Conservation (phyloP, 2,113 vertebrate genomes). For the Calidris pugnax region DNA sequence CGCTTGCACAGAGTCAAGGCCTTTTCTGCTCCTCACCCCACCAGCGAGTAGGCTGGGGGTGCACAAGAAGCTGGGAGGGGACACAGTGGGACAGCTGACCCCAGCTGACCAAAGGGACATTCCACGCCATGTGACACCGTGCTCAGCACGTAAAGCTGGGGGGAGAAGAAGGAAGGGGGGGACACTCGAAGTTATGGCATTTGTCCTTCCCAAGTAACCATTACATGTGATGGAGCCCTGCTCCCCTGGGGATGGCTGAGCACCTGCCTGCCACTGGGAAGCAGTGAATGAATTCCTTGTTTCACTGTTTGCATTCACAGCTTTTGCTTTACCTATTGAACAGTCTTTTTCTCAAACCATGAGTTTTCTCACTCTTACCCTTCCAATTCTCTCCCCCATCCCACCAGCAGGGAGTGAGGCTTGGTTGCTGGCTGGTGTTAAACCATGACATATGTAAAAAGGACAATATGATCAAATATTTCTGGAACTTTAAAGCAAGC, state of each 20-base stretch:
- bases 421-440: not conserved
- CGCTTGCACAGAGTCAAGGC: not conserved
- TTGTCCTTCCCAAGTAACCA: not conserved
- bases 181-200: rapidly evolving
- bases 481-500: not conserved
- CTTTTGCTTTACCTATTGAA: not conserved
- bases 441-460: not conserved
- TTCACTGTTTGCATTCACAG: rapidly evolving
- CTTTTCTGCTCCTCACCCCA: not conserved
- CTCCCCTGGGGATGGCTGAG: not conserved
- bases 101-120: not conserved
- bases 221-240: rapidly evolving
- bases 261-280: not conserved
- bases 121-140: rapidly evolving
- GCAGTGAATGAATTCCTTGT: not conserved
- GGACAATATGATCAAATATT: not conserved
- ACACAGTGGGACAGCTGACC: not conserved
- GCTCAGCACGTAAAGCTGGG: not conserved
- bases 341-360: not conserved
- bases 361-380: too few relatives aligned
- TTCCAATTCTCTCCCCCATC: not conserved
- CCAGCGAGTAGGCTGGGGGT: not conserved
- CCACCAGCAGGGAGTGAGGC: rapidly evolving
- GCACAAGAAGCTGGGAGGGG: not conserved
- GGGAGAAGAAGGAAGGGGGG: not conserved